These are phyloP conservation scores for Drosophila atripex DNA, from an alignment of 2,888 invertebrate genomes.

Conservation along the genomic window DNA sequence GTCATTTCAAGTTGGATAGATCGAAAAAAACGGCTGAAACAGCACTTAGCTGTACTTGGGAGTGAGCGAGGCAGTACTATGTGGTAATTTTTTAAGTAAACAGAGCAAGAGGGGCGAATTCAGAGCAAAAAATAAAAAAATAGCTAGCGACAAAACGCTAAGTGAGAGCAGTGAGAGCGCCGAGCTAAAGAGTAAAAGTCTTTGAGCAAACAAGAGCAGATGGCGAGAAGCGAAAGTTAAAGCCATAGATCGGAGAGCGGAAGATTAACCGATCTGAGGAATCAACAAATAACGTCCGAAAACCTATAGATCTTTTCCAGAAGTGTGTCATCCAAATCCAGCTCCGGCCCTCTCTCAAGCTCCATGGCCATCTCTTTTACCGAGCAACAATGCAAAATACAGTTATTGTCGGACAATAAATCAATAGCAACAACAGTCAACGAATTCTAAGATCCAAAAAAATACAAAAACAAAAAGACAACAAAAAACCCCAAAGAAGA, in stretches of 20 bases:
- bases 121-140: constrained; percentile 6
- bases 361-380: constrained; percentile 3
- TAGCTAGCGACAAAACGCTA: constrained; percentile 16
- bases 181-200: constrained; percentile 73
- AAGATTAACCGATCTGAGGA: constrained; percentile 22
- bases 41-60: constrained; percentile 21
- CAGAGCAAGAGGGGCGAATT: constrained; percentile 58
- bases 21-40: constrained; percentile 62
- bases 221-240: constrained; percentile 38
- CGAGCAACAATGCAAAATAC: constrained; percentile 68
- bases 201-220: constrained; percentile 31
- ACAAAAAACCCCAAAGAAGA: constrained; percentile 1
- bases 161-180: constrained; percentile 35
- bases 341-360: background rate
- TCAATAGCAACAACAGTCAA: constrained; percentile 54
- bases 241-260: constrained; percentile 20
- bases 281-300: constrained; percentile 19
- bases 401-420: constrained; percentile 74
- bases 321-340: constrained; percentile 40
- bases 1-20: constrained; percentile 66
- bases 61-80: constrained; percentile 30
- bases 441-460: constrained; percentile 52
- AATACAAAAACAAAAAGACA: constrained; percentile 9
- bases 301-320: constrained; percentile 3
- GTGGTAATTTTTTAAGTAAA: constrained; percentile 71